Evolutionary conservation across 2,113 vertebrate species (phyloP).

Genomic region (Tragelaphus strepsiceros): DNA sequence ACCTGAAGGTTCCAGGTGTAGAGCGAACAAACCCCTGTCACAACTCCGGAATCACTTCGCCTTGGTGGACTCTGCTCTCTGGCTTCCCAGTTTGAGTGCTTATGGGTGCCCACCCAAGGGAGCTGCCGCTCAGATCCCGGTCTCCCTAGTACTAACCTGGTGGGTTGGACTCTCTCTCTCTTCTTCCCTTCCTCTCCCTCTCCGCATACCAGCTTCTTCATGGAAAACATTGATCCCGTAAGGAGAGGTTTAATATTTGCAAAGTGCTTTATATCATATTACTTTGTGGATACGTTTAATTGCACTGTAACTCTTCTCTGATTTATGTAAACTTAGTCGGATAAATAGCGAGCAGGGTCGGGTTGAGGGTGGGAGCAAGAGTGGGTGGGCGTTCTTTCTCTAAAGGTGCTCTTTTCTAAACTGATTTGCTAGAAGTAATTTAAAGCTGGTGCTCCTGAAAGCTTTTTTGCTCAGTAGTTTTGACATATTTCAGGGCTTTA

Average conservation of each 20-base stretch:
- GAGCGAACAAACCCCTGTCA: neutral
- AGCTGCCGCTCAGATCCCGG: neutral
- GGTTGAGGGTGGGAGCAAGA: neutral
- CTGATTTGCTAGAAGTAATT: slow-evolving; percentile 13
- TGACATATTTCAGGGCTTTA: slow-evolving; percentile 22
- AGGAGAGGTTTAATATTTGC: slow-evolving; percentile 64
- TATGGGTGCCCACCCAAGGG: neutral
- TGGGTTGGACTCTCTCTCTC: neutral
- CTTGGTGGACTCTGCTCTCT: neutral
- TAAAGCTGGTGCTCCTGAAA: neutral
- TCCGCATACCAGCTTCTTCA: neutral
- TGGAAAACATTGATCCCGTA: slow-evolving; percentile 49
- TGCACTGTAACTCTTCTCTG: slow-evolving; percentile 45
- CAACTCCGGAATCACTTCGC: neutral
- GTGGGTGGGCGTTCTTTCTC: neutral
- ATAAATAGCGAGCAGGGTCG: slow-evolving; percentile 10
- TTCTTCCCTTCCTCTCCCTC: neutral
- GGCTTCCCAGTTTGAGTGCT: neutral
- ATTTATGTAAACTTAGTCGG: slow-evolving; percentile 46
- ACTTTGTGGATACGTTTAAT: slow-evolving; percentile 55
- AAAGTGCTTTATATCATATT: slow-evolving; percentile 69
- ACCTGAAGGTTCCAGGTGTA: neutral
- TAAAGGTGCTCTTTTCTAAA: neutral
- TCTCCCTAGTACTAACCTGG: neutral
- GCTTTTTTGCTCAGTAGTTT: slow-evolving; percentile 33